These are phyloP conservation scores for Philypnodon macrostomus DNA, from an alignment of 2,797 vertebrate species.

Conservation along the genomic window DNA sequence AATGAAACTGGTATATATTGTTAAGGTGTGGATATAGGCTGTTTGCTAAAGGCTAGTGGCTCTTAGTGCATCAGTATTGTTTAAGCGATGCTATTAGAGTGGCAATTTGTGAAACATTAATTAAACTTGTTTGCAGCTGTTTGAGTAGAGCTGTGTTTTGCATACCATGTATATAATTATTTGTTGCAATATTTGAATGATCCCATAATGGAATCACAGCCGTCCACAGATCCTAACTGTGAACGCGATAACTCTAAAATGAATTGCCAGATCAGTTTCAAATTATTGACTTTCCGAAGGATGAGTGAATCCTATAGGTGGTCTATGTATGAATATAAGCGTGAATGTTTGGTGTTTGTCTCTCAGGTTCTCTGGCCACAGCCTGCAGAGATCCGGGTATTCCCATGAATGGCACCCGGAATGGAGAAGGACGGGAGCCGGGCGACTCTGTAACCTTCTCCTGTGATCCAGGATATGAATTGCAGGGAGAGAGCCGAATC, in stretches of 20 bases:
- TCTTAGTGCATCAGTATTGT: not conserved
- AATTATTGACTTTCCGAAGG: no score
- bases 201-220: no score
- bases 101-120: not conserved
- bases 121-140: not conserved
- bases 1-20: slow-evolving; percentile 31
- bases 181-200: no score
- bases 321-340: no score
- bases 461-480: slow-evolving; percentile 95
- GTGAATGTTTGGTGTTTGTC: slow-evolving; percentile 21
- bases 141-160: not conserved
- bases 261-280: no score
- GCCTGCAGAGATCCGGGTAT: slow-evolving; percentile 95
- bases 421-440: slow-evolving; percentile 94
- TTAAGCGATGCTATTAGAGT: not conserved
- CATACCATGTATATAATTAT: not conserved
- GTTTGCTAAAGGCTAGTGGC: slow-evolving; percentile 19
- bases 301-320: no score
- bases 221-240: no score
- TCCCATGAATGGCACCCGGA: slow-evolving; percentile 96
- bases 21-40: slow-evolving; percentile 22
- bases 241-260: no score
- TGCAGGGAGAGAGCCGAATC: slow-evolving; percentile 94
- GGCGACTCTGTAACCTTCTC: slow-evolving; percentile 92
- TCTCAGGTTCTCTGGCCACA: slow-evolving; percentile 90